These are phyloP conservation scores for Agonopterix alstromeriana DNA, from an alignment of 2,888 invertebrate genomes.

Conservation along the genomic window DNA sequence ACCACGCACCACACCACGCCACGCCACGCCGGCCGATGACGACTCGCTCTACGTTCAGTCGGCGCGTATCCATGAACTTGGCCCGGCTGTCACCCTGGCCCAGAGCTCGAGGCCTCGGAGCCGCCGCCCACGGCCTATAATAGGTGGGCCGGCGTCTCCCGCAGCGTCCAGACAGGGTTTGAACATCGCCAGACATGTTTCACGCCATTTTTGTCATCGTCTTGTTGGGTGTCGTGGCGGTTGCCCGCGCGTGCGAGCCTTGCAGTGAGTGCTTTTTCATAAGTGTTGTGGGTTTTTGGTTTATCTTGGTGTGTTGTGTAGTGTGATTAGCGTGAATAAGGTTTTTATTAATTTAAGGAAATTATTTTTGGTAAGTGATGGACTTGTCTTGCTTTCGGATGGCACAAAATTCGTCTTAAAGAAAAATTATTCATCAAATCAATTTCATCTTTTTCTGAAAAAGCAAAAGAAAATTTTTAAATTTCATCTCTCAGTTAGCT, in stretches of 20 bases:
- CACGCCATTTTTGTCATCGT: conserved; percentile 53
- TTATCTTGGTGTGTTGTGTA: too few species aligned
- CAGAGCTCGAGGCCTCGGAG: conserved; percentile 55
- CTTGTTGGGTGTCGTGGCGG: conserved; percentile 33
- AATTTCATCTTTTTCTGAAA: too few species aligned
- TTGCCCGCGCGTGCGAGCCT: conserved; percentile 57
- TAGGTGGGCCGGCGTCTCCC: conserved; percentile 71
- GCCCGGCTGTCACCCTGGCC: conserved; percentile 61
- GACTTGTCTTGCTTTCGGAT: too few species aligned
- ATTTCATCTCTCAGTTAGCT: too few species aligned
- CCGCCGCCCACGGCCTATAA: conserved; percentile 74
- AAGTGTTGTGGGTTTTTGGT: too few species aligned
- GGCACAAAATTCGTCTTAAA: too few species aligned
- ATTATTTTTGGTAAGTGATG: too few species aligned
- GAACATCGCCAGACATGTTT: conserved; percentile 68
- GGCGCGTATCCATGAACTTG: conserved; percentile 72
- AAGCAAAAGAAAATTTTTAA: too few species aligned
- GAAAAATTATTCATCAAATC: too few species aligned
- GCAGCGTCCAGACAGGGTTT: conserved; percentile 54
- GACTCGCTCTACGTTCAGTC: conserved; percentile 41
- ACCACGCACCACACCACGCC: background rate
- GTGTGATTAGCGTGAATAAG: too few species aligned
- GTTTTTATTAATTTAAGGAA: too few species aligned
- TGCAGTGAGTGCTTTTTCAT: conserved; percentile 59
- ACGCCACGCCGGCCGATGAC: background rate